phyloP scores from a whole-genome alignment of 2,113 vertebrate species.

The Microcebus lehilahytsara region DNA sequence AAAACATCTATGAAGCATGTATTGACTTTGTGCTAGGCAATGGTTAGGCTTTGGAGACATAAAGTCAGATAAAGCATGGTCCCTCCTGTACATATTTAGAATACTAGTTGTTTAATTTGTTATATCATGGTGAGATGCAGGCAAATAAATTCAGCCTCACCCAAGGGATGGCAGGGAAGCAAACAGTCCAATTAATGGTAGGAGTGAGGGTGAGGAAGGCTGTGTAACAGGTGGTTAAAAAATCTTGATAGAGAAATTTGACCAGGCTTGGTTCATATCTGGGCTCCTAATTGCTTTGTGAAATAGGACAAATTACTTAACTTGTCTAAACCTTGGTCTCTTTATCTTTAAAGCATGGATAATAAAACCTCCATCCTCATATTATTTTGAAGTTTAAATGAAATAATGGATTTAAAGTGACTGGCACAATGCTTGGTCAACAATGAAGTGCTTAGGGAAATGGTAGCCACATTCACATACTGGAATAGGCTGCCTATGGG shows the following conservation, averaged over 20 bases:
- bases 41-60: background rate
- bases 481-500: background rate
- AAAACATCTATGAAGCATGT: background rate
- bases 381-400: slow-evolving; percentile 46
- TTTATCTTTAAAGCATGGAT: background rate
- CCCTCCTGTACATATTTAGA: background rate
- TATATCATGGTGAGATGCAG: background rate
- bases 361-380: background rate
- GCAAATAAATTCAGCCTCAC: background rate
- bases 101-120: background rate
- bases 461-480: background rate
- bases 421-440: background rate
- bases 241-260: background rate
- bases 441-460: background rate
- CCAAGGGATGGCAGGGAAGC: background rate
- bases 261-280: background rate
- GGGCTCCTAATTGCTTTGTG: background rate
- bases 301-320: background rate
- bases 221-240: background rate
- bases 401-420: background rate
- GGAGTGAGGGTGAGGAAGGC: background rate
- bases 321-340: background rate
- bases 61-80: background rate
- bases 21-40: background rate
- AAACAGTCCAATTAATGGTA: background rate